phyloP scores from a whole-genome alignment of 2,797 vertebrate genomes.

The Chelonia mydas region DNA sequence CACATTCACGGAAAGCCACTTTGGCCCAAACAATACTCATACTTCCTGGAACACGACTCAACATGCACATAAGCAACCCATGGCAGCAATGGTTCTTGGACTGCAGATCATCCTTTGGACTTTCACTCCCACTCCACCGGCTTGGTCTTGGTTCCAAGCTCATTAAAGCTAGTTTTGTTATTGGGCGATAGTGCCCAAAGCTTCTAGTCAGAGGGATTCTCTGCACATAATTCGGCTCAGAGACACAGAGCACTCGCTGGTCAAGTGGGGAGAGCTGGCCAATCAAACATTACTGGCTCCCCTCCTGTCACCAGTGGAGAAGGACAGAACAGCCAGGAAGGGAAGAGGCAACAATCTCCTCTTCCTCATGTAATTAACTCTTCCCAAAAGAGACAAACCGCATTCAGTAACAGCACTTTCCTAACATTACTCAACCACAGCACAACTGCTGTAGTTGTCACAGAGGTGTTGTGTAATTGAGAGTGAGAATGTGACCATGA shows the following conservation, averaged over 20 bases:
- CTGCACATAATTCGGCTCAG: fast-evolving
- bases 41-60: not conserved
- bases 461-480: not conserved
- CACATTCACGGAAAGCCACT: not conserved
- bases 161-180: not conserved
- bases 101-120: not conserved
- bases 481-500: not conserved
- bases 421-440: not conserved
- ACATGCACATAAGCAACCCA: not conserved
- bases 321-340: fast-evolving
- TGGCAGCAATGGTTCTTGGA: not conserved
- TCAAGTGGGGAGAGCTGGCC: not conserved
- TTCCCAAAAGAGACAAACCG: not conserved
- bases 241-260: fast-evolving
- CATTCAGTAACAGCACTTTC: not conserved
- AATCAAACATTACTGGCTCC: not conserved
- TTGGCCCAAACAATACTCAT: not conserved
- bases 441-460: not conserved
- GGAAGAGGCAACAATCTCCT: not conserved
- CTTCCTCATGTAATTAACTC: not conserved
- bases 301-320: not conserved
- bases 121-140: not conserved
- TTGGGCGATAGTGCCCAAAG: not conserved
- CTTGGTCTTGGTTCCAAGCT: fast-evolving
- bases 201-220: not conserved